Base-by-base conservation (phyloP, 2,888 invertebrate species). In the Julus scanicus region DNA sequence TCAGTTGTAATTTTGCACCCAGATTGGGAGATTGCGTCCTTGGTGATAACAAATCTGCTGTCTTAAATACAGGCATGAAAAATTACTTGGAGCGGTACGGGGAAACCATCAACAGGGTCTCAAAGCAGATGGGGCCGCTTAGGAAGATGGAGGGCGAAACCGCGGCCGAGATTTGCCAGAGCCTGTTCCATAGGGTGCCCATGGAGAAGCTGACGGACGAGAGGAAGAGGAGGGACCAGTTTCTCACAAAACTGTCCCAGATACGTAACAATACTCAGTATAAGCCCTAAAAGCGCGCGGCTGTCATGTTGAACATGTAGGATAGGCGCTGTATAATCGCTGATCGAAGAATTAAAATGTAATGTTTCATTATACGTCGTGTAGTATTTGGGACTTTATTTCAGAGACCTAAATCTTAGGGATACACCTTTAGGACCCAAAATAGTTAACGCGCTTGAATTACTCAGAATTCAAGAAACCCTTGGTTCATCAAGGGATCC, bases 141-240 rank as follows among this genome's bases (percentile, higher is more conserved):
- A 96, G 96, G 0, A 95, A 94, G 90, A 96, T 97, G 94, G 94
- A 94, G 90, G 96, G 95, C 1, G 93, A 94, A 37, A 93, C 94
- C 85, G 95, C 95, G 0, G 93, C 93, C 0, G 86, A 86, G n/a
- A 94, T 98, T 88, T 94, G 95, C 90, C 93, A 95, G 48, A 95
- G 97, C 91, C 92, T 97, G 86, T 95, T 95, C 90, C 93, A 93
- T 8, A 94, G 95, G 92, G 95, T 96, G 48, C 96, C 97, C 0
- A 89, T 97, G 49, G 95, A 96, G 44, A 94, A 95, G 90, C 92
- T 98, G 88, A 94, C 93, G 88, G 95, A 95, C 89, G 93, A 97
- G 89, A 94, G 97, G 44, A 94, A 94, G 0, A 97, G 97, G 96
- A 94, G 98, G 29, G 97, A 98, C 91, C 94, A 95, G 53, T 96